Conservation (phyloP, 2,797 vertebrate genomes). For the Rhinophrynus dorsalis region DNA sequence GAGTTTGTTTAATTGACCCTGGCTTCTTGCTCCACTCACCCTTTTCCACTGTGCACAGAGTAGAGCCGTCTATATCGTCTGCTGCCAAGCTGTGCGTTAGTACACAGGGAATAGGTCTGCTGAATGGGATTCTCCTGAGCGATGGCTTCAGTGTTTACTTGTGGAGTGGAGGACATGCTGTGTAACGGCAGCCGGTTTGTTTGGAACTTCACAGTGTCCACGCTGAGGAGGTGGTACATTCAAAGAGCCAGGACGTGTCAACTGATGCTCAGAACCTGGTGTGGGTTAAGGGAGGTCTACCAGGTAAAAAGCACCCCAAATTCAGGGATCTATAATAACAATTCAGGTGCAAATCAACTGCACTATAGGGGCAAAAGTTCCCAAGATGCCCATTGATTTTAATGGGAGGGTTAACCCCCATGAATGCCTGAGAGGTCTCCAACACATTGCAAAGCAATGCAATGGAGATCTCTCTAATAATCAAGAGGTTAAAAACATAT, state of each 20-base stretch:
- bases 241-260: constrained; percentile 82
- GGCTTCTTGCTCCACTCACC: constrained; percentile 52
- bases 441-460: too few relatives aligned
- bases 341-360: too few relatives aligned
- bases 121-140: constrained; percentile 25
- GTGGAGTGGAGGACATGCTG: constrained; percentile 87
- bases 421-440: too few relatives aligned
- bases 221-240: constrained; percentile 83
- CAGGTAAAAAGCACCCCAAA: constrained; percentile 90
- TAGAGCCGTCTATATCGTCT: constrained; percentile 35
- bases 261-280: constrained; percentile 83
- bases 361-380: too few relatives aligned
- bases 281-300: constrained; percentile 84
- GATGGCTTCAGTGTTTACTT: constrained; percentile 85
- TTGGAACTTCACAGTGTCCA: constrained; percentile 85
- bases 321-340: too few relatives aligned
- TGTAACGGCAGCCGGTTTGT: constrained; percentile 82
- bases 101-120: neutral
- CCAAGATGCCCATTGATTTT: too few relatives aligned
- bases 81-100: constrained; percentile 16
- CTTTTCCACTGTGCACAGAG: constrained; percentile 40
- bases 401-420: too few relatives aligned
- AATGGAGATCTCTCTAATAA: too few relatives aligned
- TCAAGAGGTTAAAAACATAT: too few relatives aligned
- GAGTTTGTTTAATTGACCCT: constrained; percentile 69